Evolutionary conservation across 2,113 vertebrate genomes (phyloP), one percentile per base, ranked within the genome.

Genomic region (Bubo bubo): DNA sequence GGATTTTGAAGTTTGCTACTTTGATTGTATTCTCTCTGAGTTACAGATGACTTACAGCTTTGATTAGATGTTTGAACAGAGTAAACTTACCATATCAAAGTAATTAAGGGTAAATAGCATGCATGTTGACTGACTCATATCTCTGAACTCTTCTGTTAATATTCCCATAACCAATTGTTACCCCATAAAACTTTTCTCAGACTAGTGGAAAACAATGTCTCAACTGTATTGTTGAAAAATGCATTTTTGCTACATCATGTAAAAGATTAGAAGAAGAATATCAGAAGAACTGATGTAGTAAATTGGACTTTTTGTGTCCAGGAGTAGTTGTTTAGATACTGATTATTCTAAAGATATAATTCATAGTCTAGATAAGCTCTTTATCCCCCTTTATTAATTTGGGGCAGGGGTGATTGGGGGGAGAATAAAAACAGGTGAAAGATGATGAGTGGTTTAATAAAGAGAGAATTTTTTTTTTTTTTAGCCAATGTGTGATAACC

Each of bases 401-500:
- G 5, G 14, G 26, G 21, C 11, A 7, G 8, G 5, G 6, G 7
- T 62, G 8, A 20, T 20, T 53, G 11, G 17, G 7, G 9, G 27
- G 7, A 79, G 19, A 84, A 64, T 37, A 60, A 63, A 92, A 88
- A 71, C 55, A 92, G 28, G n/a, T 56, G 14, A 77, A 58, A 87
- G 34, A 12, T 88, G 68, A 67, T 16, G 8, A 72, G 47, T 6
- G 16, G 17, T 49, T 76, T 84, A 62, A 52, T 52, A 49, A 27
- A 79, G 30, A 72, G 1, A 41, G 2, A 83, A 49, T 50, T 62
- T 8, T 85, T 37, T 35, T 20, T 19, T n/a, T 13, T 83, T 64
- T 35, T 95, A 99, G 99, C 99, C 99, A 22, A 99, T 99, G 99
- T 99, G 99, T 86, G 99, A 99, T 98, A 99, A 99, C 97, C 99